Evolutionary conservation across 1,140 invertebrate genomes (phyloP).

Genomic region (Diorhabda elongata): DNA sequence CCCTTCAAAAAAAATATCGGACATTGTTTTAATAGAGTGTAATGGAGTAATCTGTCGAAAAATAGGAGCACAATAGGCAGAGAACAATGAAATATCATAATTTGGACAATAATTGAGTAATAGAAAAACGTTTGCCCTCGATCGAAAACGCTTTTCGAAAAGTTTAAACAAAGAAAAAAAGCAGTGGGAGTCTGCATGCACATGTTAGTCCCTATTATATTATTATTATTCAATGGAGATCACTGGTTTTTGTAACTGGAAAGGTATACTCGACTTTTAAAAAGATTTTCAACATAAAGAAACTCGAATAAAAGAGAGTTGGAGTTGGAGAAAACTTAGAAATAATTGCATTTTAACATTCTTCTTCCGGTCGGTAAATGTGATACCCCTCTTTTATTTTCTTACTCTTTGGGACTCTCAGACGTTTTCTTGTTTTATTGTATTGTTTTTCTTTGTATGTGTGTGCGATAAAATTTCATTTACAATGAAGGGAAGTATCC

Average conservation of each 20-base stretch:
- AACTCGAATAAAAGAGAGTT: conserved; percentile 28
- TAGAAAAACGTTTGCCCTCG: conserved; percentile 16
- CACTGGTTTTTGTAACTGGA: conserved; percentile 44
- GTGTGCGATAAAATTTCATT: conserved; percentile 1
- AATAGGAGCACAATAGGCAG: conserved; percentile 19
- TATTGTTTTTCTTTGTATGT: conserved; percentile 11
- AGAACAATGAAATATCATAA: conserved; percentile 21
- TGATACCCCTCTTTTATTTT: conserved; percentile 39
- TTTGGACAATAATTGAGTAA: conserved; percentile 20
- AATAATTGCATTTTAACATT: conserved; percentile 47
- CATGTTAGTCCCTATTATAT: conserved; percentile 41
- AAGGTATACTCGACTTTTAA: conserved; percentile 45
- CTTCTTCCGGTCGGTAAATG: conserved; percentile 44
- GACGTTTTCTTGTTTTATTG: conserved; percentile 9
- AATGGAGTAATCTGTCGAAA: conserved; percentile 21
- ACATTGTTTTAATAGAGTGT: conserved; percentile 22
- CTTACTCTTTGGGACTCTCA: conserved; percentile 10
- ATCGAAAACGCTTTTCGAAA: conserved; percentile 36
- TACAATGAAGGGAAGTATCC: conserved; percentile 8
- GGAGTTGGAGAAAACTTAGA: conserved; percentile 37
- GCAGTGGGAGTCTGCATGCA: conserved; percentile 43
- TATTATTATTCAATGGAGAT: conserved; percentile 42
- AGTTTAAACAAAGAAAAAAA: conserved; percentile 42
- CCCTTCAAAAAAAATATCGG: conserved; percentile 10
- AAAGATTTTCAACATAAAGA: conserved; percentile 36